phyloP scores from a whole-genome alignment of 2,797 vertebrate species.

The Darevskia mixta region DNA sequence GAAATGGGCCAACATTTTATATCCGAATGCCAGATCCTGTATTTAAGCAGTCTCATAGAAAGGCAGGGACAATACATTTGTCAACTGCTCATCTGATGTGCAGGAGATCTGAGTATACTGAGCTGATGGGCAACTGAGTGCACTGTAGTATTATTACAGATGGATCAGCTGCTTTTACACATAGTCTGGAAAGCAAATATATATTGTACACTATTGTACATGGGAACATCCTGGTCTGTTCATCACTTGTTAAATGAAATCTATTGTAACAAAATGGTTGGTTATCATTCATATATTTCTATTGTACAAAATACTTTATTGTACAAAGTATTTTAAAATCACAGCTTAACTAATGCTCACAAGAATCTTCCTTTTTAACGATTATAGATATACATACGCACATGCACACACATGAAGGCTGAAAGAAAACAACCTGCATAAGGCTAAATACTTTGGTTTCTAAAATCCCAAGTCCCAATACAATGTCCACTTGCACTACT shows the following conservation, averaged over 20 bases:
- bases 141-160: neutral
- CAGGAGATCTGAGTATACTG: neutral
- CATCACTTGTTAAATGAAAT: neutral
- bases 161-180: neutral
- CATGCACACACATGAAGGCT: no score
- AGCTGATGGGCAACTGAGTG: neutral
- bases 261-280: neutral
- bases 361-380: no score
- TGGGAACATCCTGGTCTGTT: neutral
- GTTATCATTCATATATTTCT: neutral
- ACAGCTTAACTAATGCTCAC: neutral
- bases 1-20: neutral
- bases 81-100: neutral
- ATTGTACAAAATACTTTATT: neutral
- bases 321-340: conserved; percentile 6
- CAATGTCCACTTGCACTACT: neutral
- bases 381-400: no score
- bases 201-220: neutral
- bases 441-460: neutral
- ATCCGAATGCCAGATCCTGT: neutral
- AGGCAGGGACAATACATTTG: neutral
- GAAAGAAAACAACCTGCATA: neutral
- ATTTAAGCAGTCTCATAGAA: neutral
- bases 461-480: neutral
- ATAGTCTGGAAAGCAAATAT: neutral